These are phyloP conservation scores for Lepus europaeus DNA, from an alignment of 2,113 vertebrate genomes.

Conservation along the genomic window DNA sequence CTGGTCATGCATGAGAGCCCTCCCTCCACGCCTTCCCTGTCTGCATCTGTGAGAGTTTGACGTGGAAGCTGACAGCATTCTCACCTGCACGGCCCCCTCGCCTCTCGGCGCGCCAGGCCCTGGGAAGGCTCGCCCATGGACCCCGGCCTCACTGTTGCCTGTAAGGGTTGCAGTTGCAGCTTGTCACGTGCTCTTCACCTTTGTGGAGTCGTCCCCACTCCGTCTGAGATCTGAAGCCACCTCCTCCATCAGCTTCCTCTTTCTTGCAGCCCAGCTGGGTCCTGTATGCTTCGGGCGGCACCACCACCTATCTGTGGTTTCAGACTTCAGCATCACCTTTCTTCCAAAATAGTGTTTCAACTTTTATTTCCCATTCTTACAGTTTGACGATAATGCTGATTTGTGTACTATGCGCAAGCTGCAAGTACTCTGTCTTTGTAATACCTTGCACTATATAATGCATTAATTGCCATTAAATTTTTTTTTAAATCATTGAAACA, in stretches of 20 bases:
- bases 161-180: too few species aligned
- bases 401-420: neutral
- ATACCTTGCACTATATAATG: neutral
- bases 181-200: neutral
- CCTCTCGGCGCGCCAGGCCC: neutral
- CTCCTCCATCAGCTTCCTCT: too few species aligned
- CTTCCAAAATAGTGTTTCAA: neutral
- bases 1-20: too few species aligned
- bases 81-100: neutral
- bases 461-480: neutral
- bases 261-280: neutral
- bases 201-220: neutral
- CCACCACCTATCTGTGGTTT: neutral
- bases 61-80: too few species aligned
- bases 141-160: accelerated
- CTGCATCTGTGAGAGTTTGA: too few species aligned
- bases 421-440: neutral
- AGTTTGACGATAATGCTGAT: neutral
- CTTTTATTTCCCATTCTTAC: neutral
- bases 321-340: neutral
- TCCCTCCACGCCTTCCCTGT: too few species aligned
- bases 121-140: accelerated
- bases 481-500: neutral
- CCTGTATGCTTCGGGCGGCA: neutral
- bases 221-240: neutral